phyloP scores from a whole-genome alignment of 2,113 vertebrate species.

The Cephalophus harveyi region DNA sequence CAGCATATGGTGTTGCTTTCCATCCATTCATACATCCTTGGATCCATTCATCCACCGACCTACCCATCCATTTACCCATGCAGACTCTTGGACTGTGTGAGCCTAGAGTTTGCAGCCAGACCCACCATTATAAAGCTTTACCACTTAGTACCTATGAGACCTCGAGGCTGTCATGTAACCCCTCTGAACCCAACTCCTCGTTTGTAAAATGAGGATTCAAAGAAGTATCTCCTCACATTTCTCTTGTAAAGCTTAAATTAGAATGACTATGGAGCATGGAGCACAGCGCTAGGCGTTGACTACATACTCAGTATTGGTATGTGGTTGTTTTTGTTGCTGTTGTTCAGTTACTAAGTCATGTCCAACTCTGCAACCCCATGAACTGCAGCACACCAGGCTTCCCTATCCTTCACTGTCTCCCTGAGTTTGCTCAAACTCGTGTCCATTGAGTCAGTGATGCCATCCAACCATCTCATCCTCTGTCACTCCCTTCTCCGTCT shows the following conservation, averaged over 20 bases:
- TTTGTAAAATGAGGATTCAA: background rate
- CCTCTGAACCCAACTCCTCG: background rate
- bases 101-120: background rate
- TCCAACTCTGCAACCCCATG: background rate
- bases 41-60: background rate
- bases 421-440: background rate
- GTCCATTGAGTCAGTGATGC: background rate
- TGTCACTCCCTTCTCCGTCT: background rate
- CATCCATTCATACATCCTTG: background rate
- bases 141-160: background rate
- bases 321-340: background rate
- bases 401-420: background rate
- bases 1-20: background rate
- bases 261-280: background rate
- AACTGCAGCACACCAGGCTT: background rate
- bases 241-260: background rate
- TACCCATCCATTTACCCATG: background rate
- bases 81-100: background rate
- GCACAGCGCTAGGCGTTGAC: background rate
- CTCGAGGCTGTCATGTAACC: background rate
- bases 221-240: background rate
- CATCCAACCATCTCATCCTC: background rate
- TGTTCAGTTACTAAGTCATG: background rate
- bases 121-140: background rate
- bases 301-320: background rate